Evolutionary conservation across 1,140 invertebrate genomes (phyloP), one percentile per base, ranked within the genome.

Genomic region (Drosophila fuyamai): DNA sequence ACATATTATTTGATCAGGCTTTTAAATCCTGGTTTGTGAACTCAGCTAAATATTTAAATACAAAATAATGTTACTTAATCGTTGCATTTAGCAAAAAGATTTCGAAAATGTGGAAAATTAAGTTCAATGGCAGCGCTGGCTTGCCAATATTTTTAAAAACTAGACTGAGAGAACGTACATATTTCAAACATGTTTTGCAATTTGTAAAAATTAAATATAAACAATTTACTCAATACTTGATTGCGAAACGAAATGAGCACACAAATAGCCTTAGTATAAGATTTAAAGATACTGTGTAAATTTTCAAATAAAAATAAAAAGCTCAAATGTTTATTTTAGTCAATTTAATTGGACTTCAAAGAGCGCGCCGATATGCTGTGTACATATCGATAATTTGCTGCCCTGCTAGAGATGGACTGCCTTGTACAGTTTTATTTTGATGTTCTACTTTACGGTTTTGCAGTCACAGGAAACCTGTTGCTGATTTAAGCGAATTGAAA

Each of bases 131-230:
- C 38, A 43, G 59, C 38, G 8, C 51, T 51, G 58, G 73, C 50
- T 74, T 76, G 80, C 68, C 74, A 76, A 62, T 79, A 50, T 59
- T 79, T 81, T 75, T 72, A 72, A 48, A 38, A 65, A 79, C 79
- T 82, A 88, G 82, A 86, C 82, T 86, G 82, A 86, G 62, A 73
- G 61, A 78, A 79, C 59, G 48, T 81, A 77, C 63, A 77, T 61
- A 53, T 76, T 76, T 76, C 47, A 66, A 47, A 47, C 43, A 71
- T 44, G 74, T 41, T 73, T 79, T 63, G 54, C 67, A 67, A 61
- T 46, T 46, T 38, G n/a, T 16, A 41, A 67, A 76, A 55, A 55
- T 50, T 47, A 35, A 58, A 76, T 29, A 81, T 58, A 36, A 74
- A 67, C 63, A 59, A 77, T 55, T 66, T 70, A 83, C 79, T 83